Evolutionary conservation across 2,888 invertebrate genomes (phyloP).

Genomic region (Calliopum simillimum): DNA sequence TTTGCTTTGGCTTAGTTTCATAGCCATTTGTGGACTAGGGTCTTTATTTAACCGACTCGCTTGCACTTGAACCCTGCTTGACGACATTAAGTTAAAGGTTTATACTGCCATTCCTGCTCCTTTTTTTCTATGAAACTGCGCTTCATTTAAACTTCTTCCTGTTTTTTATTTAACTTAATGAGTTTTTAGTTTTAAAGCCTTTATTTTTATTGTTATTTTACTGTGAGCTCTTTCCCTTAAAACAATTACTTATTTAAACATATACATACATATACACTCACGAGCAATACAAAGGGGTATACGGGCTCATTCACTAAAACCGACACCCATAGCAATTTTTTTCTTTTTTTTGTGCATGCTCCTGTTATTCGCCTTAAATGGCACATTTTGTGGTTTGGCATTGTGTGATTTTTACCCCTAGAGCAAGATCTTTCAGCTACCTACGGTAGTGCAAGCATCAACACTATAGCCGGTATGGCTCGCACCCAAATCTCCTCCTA

Average conservation of each 20-base stretch:
- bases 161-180: slow-evolving; percentile 1
- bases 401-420: slow-evolving; percentile 27
- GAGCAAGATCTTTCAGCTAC: not conserved
- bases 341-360: slow-evolving; percentile 1
- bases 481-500: not conserved
- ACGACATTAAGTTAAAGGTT: too few species aligned
- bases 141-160: too few species aligned
- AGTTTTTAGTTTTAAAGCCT: slow-evolving; percentile 10
- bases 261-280: not conserved
- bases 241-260: not conserved
- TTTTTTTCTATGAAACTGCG: too few species aligned
- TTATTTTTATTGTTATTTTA: not conserved
- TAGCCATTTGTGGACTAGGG: not conserved
- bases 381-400: slow-evolving; percentile 28
- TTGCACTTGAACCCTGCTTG: too few species aligned
- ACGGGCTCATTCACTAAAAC: slow-evolving; percentile 1
- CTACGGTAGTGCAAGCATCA: not conserved
- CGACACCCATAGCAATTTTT: not conserved
- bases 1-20: slow-evolving; percentile 5
- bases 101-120: too few species aligned
- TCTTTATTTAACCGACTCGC: too few species aligned
- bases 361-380: slow-evolving; percentile 14
- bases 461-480: too few species aligned
- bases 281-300: not conserved
- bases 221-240: not conserved